Evolutionary conservation across 2,113 vertebrate species (phyloP), one percentile per base, ranked within the genome.

Genomic region (Xenopus laevis): DNA sequence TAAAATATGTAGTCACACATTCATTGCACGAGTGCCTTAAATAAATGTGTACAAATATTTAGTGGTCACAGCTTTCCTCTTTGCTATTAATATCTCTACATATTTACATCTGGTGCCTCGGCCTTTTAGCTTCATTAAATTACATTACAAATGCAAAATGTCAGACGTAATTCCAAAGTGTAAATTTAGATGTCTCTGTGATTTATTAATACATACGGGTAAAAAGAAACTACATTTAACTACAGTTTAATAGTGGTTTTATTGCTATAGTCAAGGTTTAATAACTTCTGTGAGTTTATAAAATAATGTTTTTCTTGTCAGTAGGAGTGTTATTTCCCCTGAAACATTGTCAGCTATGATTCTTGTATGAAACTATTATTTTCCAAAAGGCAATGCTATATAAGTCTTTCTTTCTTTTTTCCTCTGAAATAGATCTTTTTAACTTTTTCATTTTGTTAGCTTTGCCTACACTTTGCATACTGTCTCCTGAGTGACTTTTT

Each of bases 241-340:
- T n/a, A 15, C 20, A 45, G 4, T 55, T 4, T 10, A 27, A 46
- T 23, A 61, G 27, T 4, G 20, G 20, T 13, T 44, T 46, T 23
- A 71, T 13, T 47, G 47, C 20, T 47, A 27, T 33, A 52, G 47
- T 62, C 23, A 30, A 16, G 9, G 20, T 47, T 68, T 52, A 59
- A 57, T 21, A 63, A 20, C 46, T 70, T 71, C 40, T 27, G 33
- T 60, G 21, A 21, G 44, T 21, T 52, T 50, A 30, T 30, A 7
- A 57, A 18, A 68, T 60, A 52, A 13, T 18, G 47, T 74, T 68
- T 52, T 61, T 21, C 52, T 47, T 67, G 65, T 74, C 23, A 67
- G 13, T 60, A 15, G 52, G 45, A 64, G 59, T 13, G 13, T 74
- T 74, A 68, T 74, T 74, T 74, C 63, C 64, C 64, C 67, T 74